These are phyloP conservation scores for Microplitis deprimator DNA, from an alignment of 2,888 invertebrate species.

Conservation along the genomic window DNA sequence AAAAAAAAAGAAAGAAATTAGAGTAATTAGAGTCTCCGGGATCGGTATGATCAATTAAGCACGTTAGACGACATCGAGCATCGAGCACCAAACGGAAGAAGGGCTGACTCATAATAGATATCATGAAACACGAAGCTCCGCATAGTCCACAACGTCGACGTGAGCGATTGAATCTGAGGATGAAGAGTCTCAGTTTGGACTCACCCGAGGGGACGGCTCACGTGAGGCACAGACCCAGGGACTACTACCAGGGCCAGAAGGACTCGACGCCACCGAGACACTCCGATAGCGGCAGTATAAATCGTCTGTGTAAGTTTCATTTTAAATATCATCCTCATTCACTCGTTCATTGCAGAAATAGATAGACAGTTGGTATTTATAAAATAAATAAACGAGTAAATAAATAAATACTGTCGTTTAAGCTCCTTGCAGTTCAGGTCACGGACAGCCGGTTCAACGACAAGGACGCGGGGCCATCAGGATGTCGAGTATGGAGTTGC, in stretches of 20 bases:
- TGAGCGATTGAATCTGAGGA: constrained; percentile 95
- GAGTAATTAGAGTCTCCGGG: constrained; percentile 43
- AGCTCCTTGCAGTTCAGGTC: constrained; percentile 91
- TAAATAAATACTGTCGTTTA: constrained; percentile 12
- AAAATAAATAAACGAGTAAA: neutral
- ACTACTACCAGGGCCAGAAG: constrained; percentile 62
- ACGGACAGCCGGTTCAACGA: constrained; percentile 73
- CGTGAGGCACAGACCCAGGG: constrained; percentile 80
- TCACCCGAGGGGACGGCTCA: constrained; percentile 94
- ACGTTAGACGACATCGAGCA: constrained; percentile 55
- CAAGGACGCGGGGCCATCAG: constrained; percentile 86
- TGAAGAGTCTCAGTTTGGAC: constrained; percentile 98
- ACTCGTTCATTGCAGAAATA: neutral
- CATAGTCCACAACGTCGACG: constrained; percentile 89
- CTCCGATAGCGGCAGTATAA: constrained; percentile 69
- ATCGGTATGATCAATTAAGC: constrained; percentile 40
- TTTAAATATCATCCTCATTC: neutral
- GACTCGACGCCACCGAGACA: constrained; percentile 67
- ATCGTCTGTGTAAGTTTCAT: constrained; percentile 65
- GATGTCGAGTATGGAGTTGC: constrained; percentile 95
- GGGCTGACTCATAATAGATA: constrained; percentile 56
- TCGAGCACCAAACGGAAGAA: constrained; percentile 57
- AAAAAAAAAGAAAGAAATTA: constrained; percentile 17
- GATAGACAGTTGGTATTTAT: neutral
- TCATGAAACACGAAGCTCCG: constrained; percentile 80